Base-by-base conservation (phyloP, 2,888 invertebrate genomes). In the Orchestes rusci region DNA sequence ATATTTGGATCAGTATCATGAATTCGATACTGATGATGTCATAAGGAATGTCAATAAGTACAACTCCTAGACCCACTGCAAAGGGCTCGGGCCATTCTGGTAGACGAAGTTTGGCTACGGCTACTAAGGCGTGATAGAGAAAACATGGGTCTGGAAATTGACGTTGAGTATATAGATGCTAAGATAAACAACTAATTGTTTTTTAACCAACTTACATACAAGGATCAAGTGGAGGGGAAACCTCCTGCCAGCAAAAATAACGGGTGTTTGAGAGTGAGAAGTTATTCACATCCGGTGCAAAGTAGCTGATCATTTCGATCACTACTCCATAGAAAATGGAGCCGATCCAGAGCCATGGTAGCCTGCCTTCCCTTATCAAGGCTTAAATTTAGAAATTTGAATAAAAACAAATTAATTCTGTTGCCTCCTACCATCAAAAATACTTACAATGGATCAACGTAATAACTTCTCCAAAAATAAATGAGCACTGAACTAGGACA, bases 211-310 rank as follows among this genome's bases (percentile, higher is more conserved):
- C 55, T 76, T 73, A 85, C 85, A 87, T 18, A 86, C 59, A 4
- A 82, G 60, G 16, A 83, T 68, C 36, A 88, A 83, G 58, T 88
- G 84, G 1, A 87, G 63, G 0, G 88, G 87, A 39, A 84, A 66
- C 32, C 87, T 71, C 20, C 76, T 70, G 4, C 85, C 85, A 15
- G 86, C 65, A 45, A 88, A 73, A 51, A 84, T 81, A 17, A 88
- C 63, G 1, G 83, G 79, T 1, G 82, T 77, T 67, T 1, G 85
- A 82, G 61, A 88, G 87, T 88, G 87, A 89, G 66, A 85, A 88
- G 63, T 84, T 87, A 67, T 87, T 84, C 48, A 82, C 80, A 49
- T 85, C 82, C 0, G 85, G 84, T 15, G 83, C 58, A 50, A 74
- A 73, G 59, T 85, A 81, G 53, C 79, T 79, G 59, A 86, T 70